phyloP scores from a whole-genome alignment of 2,888 invertebrate species.

The Cheilosia impressa region DNA sequence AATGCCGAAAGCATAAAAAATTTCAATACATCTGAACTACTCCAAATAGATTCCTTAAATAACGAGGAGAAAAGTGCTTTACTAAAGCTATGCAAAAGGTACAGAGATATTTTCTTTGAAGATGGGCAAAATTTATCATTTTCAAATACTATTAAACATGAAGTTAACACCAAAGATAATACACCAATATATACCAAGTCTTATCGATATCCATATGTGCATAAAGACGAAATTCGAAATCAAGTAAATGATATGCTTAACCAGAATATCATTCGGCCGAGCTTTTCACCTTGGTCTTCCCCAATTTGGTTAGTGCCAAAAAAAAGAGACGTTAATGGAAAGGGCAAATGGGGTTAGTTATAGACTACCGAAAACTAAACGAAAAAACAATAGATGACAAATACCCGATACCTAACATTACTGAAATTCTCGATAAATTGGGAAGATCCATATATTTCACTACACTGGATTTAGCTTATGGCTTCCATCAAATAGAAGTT shows the following conservation, averaged over 20 bases:
- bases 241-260: too few species aligned
- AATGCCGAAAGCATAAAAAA: background rate
- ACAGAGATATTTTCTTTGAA: slow-evolving; percentile 45
- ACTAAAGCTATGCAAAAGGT: slow-evolving; percentile 53
- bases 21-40: background rate
- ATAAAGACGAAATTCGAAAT: too few species aligned
- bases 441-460: slow-evolving; percentile 33
- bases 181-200: slow-evolving; percentile 76
- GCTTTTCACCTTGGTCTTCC: background rate
- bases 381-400: slow-evolving; percentile 28
- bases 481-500: slow-evolving; percentile 37
- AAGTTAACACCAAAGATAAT: slow-evolving; percentile 77
- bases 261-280: background rate
- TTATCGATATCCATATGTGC: background rate
- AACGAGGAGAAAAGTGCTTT: background rate
- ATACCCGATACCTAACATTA: slow-evolving; percentile 54
- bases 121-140: slow-evolving; percentile 51
- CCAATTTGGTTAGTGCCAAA: background rate
- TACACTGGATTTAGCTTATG: slow-evolving; percentile 32
- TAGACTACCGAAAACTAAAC: slow-evolving; percentile 8
- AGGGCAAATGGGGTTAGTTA: slow-evolving; percentile 8
- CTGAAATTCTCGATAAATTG: slow-evolving; percentile 37
- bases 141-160: slow-evolving; percentile 77
- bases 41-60: slow-evolving; percentile 15
- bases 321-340: background rate